A percentile compares a stretch with the other conserved stretches of the same genome.
Conservation (phyloP, 2,113 vertebrate genomes). For the Lanius collurio region DNA sequence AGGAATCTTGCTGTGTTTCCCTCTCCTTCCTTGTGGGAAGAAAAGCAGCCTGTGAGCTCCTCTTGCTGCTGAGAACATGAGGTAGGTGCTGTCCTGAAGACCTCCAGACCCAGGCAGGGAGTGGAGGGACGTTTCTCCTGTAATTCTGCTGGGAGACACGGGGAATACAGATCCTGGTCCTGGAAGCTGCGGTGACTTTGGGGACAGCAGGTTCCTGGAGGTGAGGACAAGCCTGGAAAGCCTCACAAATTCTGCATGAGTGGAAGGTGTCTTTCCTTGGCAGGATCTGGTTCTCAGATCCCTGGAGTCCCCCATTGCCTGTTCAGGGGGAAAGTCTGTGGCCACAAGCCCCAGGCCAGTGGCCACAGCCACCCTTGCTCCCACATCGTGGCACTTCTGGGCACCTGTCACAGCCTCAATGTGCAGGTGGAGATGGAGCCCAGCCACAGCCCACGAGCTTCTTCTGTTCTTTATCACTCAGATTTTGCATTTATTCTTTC, state of each 20-base stretch:
- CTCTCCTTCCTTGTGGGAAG: neutral
- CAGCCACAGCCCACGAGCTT: neutral
- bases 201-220: neutral
- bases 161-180: neutral
- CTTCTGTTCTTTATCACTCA: neutral
- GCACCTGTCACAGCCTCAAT: neutral
- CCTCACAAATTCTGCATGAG: accelerated
- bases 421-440: neutral
- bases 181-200: neutral
- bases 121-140: accelerated
- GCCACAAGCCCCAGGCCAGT: neutral
- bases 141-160: neutral
- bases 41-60: neutral
- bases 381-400: neutral
- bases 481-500: neutral
- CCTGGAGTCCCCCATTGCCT: accelerated
- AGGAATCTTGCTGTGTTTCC: neutral
- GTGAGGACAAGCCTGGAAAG: neutral
- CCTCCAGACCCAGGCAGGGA: neutral
- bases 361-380: neutral
- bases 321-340: neutral
- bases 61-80: neutral
- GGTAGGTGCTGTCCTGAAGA: neutral
- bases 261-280: neutral
- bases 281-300: neutral